Evolutionary conservation across 2,113 vertebrate genomes (phyloP).

Genomic region (Charina bottae): DNA sequence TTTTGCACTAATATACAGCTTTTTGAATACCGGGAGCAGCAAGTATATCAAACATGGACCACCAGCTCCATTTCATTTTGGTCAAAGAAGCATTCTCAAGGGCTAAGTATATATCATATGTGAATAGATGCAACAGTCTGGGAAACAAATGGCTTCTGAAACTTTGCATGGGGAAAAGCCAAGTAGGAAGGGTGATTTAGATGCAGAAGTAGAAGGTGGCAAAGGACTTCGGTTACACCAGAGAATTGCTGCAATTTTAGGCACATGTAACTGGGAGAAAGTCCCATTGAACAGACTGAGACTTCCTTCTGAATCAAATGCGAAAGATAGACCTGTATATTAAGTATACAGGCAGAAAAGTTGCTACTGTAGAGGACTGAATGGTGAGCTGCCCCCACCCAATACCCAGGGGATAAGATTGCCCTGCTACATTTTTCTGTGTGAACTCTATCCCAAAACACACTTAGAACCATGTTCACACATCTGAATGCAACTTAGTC

Average conservation of each 20-base stretch:
- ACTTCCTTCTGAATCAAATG: neutral
- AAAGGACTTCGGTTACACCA: neutral
- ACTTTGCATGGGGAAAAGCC: neutral
- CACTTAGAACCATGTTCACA: neutral
- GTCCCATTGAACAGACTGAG: neutral
- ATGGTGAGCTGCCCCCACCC: no score
- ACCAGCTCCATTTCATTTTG: slow-evolving; percentile 5
- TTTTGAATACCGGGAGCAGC: slow-evolving; percentile 30
- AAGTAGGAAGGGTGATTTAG: neutral
- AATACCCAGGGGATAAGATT: neutral
- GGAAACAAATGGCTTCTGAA: neutral
- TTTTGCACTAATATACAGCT: neutral
- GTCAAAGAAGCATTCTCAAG: neutral
- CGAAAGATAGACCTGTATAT: neutral
- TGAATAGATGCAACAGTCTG: neutral
- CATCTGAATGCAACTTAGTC: neutral
- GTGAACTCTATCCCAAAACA: neutral
- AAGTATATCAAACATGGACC: slow-evolving; percentile 18
- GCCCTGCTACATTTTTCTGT: neutral
- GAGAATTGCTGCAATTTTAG: neutral
- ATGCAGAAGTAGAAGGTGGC: neutral
- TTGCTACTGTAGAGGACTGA: neutral
- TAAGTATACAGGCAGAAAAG: neutral
- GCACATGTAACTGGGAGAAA: neutral
- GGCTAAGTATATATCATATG: neutral